phyloP scores from a whole-genome alignment of 1,140 invertebrate species.

The Drosophila tsacasi region DNA sequence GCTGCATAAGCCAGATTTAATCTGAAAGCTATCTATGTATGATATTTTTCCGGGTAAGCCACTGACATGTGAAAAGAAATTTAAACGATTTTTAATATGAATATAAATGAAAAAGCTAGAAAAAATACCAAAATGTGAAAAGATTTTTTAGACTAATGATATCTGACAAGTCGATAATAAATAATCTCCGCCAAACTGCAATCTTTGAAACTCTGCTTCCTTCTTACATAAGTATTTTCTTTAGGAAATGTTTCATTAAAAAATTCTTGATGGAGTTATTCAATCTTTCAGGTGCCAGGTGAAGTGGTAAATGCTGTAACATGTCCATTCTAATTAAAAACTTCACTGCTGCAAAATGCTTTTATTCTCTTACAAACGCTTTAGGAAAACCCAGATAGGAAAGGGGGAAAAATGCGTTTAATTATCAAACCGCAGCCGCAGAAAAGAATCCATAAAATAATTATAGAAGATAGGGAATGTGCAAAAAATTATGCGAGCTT shows the following conservation, averaged over 20 bases:
- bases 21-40: background rate
- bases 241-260: background rate
- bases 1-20: conserved; percentile 31
- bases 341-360: conserved; percentile 9
- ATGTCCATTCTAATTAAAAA: conserved; percentile 38
- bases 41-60: background rate
- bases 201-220: background rate
- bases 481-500: background rate
- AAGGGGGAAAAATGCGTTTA: background rate
- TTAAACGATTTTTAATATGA: background rate
- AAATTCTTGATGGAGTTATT: background rate
- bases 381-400: background rate
- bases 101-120: background rate
- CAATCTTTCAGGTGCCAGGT: background rate
- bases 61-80: background rate
- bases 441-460: background rate
- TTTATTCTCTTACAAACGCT: conserved; percentile 1
- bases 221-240: too few relatives aligned
- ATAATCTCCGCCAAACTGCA: background rate
- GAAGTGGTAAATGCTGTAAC: conserved; percentile 27
- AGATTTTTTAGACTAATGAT: too few relatives aligned
- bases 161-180: background rate
- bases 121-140: background rate
- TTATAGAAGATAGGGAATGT: background rate
- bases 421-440: conserved; percentile 1